phyloP scores from a whole-genome alignment of 2,888 invertebrate species.

The Cerastoderma edule region DNA sequence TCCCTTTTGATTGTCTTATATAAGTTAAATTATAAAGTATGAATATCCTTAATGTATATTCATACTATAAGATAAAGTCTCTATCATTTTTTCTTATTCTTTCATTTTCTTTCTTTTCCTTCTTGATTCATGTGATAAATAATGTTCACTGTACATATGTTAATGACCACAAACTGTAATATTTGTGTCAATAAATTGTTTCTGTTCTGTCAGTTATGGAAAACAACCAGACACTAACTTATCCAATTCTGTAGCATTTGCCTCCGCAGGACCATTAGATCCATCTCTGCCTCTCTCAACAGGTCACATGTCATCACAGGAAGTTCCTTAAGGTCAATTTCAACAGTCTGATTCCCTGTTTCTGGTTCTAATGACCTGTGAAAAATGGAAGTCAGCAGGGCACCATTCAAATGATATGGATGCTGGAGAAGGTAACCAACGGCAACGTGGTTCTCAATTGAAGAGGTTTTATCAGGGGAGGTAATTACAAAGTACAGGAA shows the following conservation, averaged over 20 bases:
- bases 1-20: too few relatives aligned
- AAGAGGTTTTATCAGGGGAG: conserved; percentile 48
- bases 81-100: too few relatives aligned
- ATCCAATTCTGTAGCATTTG: conserved; percentile 41
- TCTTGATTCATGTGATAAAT: too few relatives aligned
- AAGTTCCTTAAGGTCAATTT: conserved; percentile 44
- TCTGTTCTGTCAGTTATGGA: not conserved
- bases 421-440: conserved; percentile 56
- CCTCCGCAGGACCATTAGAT: conserved; percentile 41
- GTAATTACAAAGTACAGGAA: conserved; percentile 66
- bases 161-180: too few relatives aligned
- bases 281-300: conserved; percentile 41
- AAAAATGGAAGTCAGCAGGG: conserved; percentile 46
- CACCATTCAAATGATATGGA: conserved; percentile 60
- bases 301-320: conserved; percentile 43
- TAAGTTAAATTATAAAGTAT: too few relatives aligned
- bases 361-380: conserved; percentile 21
- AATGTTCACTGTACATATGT: too few relatives aligned
- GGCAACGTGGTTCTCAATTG: conserved; percentile 46
- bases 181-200: too few relatives aligned
- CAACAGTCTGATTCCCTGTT: conserved; percentile 1
- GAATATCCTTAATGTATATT: too few relatives aligned
- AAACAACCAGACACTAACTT: conserved; percentile 7
- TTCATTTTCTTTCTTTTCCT: too few relatives aligned
- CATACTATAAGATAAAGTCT: too few relatives aligned